Evolutionary conservation across 2,797 vertebrate genomes (phyloP).

Genomic region (Bradypodion ventrale): DNA sequence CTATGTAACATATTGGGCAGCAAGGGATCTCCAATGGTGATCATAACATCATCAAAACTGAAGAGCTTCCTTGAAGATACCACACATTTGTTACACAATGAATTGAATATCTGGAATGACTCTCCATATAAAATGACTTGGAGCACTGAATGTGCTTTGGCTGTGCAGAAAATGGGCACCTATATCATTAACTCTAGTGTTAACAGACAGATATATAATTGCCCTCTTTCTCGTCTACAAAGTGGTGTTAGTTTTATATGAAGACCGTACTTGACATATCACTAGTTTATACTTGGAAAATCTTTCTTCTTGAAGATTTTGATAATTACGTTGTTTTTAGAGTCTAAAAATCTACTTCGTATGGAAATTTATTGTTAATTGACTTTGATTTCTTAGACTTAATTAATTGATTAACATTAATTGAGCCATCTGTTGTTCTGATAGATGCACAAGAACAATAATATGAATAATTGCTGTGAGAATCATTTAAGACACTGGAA

Average conservation of each 20-base stretch:
- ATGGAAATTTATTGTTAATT: constrained; percentile 66
- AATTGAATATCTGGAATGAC: neutral
- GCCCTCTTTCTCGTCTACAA: neutral
- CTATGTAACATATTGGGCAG: too few relatives aligned
- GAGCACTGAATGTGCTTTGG: neutral
- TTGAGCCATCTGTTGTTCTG: constrained; percentile 62
- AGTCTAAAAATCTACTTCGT: constrained; percentile 39
- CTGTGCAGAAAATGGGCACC: neutral
- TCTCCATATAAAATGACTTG: neutral
- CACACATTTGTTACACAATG: neutral
- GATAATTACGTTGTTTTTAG: constrained; percentile 35
- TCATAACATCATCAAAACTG: neutral
- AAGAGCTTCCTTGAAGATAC: neutral
- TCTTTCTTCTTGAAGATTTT: constrained; percentile 29
- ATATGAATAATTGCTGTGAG: constrained; percentile 56
- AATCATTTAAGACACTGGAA: constrained; percentile 51
- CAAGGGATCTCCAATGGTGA: too few relatives aligned
- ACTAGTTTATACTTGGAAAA: constrained; percentile 37
- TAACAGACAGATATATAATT: neutral
- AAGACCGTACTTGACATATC: constrained; percentile 7
- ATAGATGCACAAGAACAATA: constrained; percentile 37
- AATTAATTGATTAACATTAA: constrained; percentile 71
- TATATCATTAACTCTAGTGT: constrained; percentile 2
- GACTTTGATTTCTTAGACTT: constrained; percentile 65
- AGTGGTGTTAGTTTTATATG: neutral